Conservation (phyloP, 2,888 invertebrate genomes). For the Dolichomitus sp. region DNA sequence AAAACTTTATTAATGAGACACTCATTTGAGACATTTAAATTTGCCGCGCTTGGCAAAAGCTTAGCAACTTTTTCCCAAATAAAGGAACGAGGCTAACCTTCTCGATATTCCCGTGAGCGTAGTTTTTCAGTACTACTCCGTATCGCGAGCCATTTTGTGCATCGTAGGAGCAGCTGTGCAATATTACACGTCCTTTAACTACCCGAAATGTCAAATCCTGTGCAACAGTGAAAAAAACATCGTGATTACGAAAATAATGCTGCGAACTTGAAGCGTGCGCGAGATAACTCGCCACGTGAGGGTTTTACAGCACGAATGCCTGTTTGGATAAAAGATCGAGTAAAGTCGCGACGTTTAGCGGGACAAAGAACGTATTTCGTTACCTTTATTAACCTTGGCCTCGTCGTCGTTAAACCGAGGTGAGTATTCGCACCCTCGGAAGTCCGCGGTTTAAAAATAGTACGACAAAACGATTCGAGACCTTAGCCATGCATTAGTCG, state of each 20-base stretch:
- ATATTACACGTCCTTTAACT: constrained; percentile 77
- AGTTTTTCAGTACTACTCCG: background rate
- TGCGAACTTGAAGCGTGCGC: constrained; percentile 67
- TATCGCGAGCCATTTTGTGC: constrained; percentile 84
- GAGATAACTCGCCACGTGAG: constrained; percentile 63
- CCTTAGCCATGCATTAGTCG: constrained; percentile 27
- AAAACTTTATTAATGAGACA: background rate
- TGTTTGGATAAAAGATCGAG: constrained; percentile 47
- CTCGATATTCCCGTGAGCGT: constrained; percentile 27
- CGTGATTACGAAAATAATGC: constrained; percentile 34
- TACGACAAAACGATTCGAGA: constrained; percentile 50
- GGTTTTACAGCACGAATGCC: constrained; percentile 59
- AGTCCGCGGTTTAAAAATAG: constrained; percentile 81
- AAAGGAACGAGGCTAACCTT: background rate
- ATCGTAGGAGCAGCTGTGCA: constrained; percentile 83
- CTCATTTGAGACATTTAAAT: background rate
- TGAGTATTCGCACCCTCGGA: constrained; percentile 78
- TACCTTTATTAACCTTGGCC: constrained; percentile 84
- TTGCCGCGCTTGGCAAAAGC: constrained; percentile 9
- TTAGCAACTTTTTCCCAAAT: constrained; percentile 16
- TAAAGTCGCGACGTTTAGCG: constrained; percentile 69
- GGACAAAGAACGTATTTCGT: constrained; percentile 80
- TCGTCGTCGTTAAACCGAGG: constrained; percentile 78
- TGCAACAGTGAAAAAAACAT: constrained; percentile 64
- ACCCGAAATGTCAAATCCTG: constrained; percentile 80